Evolutionary conservation across 2,888 invertebrate species (phyloP), one percentile per base, ranked within the genome.

Genomic region (Abrostola triplasia): DNA sequence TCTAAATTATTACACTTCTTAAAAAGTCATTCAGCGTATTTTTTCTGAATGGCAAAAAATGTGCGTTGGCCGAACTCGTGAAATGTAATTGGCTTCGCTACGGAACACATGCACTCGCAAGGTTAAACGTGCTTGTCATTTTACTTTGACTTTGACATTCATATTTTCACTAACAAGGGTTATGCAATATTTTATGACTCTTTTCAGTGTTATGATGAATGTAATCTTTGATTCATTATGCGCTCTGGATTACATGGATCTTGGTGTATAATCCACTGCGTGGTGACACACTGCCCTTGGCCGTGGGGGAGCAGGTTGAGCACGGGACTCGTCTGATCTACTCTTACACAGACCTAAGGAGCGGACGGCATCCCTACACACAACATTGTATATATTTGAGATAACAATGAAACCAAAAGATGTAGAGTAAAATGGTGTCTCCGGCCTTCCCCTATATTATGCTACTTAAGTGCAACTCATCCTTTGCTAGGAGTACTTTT

Each of bases 71-170:
- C 36, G 24, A 36, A 12, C 58, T 55, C 36, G 38, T 42, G 38
- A 64, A 56, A 52, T 55, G 40, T 10, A 36, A 47, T 55, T n/a
- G n/a, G 24, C 12, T 72, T 8, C 48, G 49, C 50, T 36, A 10
- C 11, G 36, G 48, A 59, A 24, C 55, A 51, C 35, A 9, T 13
- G 38, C 24, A 24, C 42, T 12, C 24, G 41, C 41, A 44, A 40
- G 59, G 66, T 72, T 53, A 49, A 24, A 24, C 24, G 49, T 52
- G 67, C 50, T 38, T 48, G 51, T 13, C 42, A 36, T 37, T 55
- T 59, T 36, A 40, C 54, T 52, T 49, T 67, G 59, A 71, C 59
- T 48, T 65, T 71, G 59, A 59, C 13, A 40, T 12, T 44, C 7
- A 24, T 37, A 41, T 44, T 48, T 70, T 55, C n/a, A 59, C 55